phyloP scores from a whole-genome alignment of 2,888 invertebrate genomes.

The Steromphala cineraria region DNA sequence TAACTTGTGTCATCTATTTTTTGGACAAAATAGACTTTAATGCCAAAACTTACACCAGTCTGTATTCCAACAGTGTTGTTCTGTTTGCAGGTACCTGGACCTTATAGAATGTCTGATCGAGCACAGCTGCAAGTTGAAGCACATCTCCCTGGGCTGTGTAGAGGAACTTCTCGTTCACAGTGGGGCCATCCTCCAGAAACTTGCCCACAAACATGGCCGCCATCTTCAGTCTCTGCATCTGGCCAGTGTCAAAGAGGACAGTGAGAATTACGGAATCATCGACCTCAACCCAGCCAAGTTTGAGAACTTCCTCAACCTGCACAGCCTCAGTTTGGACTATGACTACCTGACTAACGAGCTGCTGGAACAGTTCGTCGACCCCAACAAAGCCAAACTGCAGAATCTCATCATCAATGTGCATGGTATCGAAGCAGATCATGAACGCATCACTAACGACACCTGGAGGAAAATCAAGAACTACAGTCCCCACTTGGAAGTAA shows the following conservation, averaged over 20 bases:
- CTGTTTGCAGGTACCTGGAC: constrained; percentile 23
- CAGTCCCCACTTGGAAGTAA: constrained; percentile 79
- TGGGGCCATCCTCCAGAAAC: constrained; percentile 75
- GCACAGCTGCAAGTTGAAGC: constrained; percentile 76
- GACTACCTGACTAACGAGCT: constrained; percentile 71
- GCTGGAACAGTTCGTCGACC: constrained; percentile 56
- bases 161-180: constrained; percentile 78
- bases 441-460: constrained; percentile 80
- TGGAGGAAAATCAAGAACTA: constrained; percentile 80
- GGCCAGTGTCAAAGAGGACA: constrained; percentile 85
- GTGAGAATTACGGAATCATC: constrained; percentile 81
- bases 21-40: no score
- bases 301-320: constrained; percentile 80
- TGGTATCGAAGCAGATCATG: constrained; percentile 81
- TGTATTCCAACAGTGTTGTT: no score
- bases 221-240: constrained; percentile 81
- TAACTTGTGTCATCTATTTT: no score
- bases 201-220: constrained; percentile 77
- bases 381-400: constrained; percentile 53
- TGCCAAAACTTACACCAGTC: no score
- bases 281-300: constrained; percentile 80
- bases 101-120: constrained; percentile 76
- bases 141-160: constrained; percentile 78
- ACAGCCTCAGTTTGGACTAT: constrained; percentile 78
- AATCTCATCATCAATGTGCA: constrained; percentile 83